These are phyloP conservation scores for Batillaria attramentaria DNA, from an alignment of 1,140 invertebrate genomes.

Conservation along the genomic window DNA sequence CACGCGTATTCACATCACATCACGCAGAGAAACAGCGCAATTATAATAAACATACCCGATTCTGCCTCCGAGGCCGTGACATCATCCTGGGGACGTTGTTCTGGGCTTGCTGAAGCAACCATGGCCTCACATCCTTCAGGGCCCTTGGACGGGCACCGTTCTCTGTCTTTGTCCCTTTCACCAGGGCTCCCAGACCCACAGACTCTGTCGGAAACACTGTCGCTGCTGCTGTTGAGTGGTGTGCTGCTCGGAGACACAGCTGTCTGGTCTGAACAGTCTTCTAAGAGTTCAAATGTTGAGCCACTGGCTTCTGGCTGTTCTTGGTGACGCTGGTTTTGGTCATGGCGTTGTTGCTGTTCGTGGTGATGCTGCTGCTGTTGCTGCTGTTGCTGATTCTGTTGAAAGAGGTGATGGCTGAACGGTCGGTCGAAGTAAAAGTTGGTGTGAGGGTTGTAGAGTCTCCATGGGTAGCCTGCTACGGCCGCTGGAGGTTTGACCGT, in stretches of 20 bases:
- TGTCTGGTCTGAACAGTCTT: no score
- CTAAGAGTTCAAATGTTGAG: no score
- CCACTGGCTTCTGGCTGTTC: no score
- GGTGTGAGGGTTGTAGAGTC: not conserved
- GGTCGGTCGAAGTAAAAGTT: not conserved
- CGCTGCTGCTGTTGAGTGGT: not conserved
- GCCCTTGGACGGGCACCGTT: not conserved
- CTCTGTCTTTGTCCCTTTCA: not conserved
- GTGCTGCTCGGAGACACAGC: not conserved
- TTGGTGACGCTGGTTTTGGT: not conserved
- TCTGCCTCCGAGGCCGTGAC: not conserved
- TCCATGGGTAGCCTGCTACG: not conserved
- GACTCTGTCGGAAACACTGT: not conserved
- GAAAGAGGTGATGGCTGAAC: slow-evolving; percentile 3
- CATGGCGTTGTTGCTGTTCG: not conserved
- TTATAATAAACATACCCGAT: not conserved
- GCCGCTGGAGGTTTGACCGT: not conserved
- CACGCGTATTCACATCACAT: not conserved
- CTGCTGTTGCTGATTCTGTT: not conserved
- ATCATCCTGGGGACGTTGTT: not conserved
- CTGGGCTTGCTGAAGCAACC: not conserved
- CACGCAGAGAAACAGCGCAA: not conserved
- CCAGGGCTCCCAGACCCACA: not conserved
- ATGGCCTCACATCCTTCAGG: not conserved
- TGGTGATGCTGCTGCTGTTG: not conserved